A percentile compares a stretch with the other conserved stretches of the same genome.
phyloP scores from a whole-genome alignment of 1,140 invertebrate genomes.

The Diachasma alloeum region DNA sequence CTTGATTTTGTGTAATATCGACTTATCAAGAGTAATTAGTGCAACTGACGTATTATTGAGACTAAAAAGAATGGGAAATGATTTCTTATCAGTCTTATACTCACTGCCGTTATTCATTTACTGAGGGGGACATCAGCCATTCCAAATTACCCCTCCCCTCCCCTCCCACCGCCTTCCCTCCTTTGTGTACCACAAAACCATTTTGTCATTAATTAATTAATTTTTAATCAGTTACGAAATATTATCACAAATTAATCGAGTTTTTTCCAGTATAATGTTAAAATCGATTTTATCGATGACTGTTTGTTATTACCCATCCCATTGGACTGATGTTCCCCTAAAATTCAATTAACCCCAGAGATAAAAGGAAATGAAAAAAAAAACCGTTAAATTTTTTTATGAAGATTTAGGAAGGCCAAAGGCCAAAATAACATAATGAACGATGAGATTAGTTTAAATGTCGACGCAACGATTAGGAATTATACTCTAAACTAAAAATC shows the following conservation, averaged over 20 bases:
- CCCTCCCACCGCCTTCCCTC: background rate
- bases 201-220: background rate
- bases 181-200: background rate
- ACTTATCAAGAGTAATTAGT: background rate
- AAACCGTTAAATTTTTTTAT: background rate
- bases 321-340: background rate
- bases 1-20: background rate
- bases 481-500: background rate
- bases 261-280: background rate
- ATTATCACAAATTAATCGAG: background rate
- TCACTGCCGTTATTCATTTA: conserved; percentile 5
- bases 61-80: background rate
- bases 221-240: background rate
- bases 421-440: background rate
- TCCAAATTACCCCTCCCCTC: background rate
- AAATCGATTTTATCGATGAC: background rate
- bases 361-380: background rate
- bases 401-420: background rate
- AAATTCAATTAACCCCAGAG: background rate
- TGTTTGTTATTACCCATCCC: background rate
- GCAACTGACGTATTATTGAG: background rate
- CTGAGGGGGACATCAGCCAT: background rate
- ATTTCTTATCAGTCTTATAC: background rate
- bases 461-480: background rate
- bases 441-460: background rate